Percentiles rank a stretch among this genome's conserved stretches.
Conservation (phyloP, 2,113 vertebrate species). For the Lanius ludovicianus region DNA sequence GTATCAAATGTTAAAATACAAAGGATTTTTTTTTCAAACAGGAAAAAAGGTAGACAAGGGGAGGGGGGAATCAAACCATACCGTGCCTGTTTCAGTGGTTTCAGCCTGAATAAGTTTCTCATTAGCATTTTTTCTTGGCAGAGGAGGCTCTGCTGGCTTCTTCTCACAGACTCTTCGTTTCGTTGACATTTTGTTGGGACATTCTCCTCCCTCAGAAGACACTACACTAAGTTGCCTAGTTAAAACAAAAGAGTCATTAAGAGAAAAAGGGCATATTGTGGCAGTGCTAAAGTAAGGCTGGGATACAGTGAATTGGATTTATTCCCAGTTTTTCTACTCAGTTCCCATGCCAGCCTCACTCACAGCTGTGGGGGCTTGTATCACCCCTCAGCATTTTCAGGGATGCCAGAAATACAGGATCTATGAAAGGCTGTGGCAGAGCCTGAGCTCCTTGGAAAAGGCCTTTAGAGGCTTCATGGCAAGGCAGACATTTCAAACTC, state of each 20-base stretch:
- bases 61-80: slow-evolving; percentile 49
- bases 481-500: background rate
- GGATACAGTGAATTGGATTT: background rate
- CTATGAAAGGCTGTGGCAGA: background rate
- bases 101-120: slow-evolving; percentile 84
- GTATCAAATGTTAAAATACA: background rate
- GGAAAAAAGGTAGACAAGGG: background rate
- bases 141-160: slow-evolving; percentile 59
- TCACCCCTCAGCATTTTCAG: background rate
- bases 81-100: slow-evolving; percentile 82
- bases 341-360: background rate
- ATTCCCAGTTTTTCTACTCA: background rate
- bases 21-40: background rate
- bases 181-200: slow-evolving; percentile 72
- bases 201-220: slow-evolving; percentile 85
- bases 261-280: background rate
- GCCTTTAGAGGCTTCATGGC: background rate
- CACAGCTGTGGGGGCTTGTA: background rate
- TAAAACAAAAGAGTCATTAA: slow-evolving; percentile 19
- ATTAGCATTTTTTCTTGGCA: slow-evolving; percentile 64
- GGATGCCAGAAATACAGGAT: background rate
- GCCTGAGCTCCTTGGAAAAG: background rate
- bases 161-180: slow-evolving; percentile 76
- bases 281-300: background rate
- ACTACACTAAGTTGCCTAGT: slow-evolving; percentile 88